These are phyloP conservation scores for Dipodomys spectabilis DNA, from an alignment of 2,113 vertebrate species.

Conservation along the genomic window DNA sequence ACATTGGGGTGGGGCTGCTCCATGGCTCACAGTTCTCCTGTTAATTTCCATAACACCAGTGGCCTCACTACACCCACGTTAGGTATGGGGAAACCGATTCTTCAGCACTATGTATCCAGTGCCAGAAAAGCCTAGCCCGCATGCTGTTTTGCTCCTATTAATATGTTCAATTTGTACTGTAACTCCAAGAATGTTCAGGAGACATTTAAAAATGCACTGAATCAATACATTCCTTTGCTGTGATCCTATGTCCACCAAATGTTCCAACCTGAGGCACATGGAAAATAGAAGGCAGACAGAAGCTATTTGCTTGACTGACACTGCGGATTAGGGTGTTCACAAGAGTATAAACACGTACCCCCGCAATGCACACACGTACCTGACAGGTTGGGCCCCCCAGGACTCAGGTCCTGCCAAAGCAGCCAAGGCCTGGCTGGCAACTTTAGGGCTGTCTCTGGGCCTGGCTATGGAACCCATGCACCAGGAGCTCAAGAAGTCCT, in stretches of 20 bases:
- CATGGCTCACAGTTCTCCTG: not conserved
- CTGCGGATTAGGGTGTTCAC: not conserved
- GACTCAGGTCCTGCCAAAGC: constrained; percentile 19
- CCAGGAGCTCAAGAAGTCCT: not conserved
- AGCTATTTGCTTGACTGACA: constrained; percentile 55
- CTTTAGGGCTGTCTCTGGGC: not conserved
- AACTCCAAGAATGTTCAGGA: constrained; percentile 59
- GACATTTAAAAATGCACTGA: constrained; percentile 46
- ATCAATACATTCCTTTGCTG: constrained; percentile 58
- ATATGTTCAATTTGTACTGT: not conserved
- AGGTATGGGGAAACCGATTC: constrained; percentile 75
- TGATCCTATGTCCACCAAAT: constrained; percentile 38
- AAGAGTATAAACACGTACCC: constrained; percentile 47
- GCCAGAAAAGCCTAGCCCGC: constrained; percentile 36
- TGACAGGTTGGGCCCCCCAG: constrained; percentile 21
- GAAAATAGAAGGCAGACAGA: constrained; percentile 61
- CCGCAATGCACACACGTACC: not conserved
- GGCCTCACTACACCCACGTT: constrained; percentile 42
- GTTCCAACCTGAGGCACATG: constrained; percentile 42
- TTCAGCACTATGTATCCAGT: constrained; percentile 48
- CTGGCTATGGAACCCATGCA: not conserved
- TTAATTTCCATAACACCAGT: not conserved
- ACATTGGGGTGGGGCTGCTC: not conserved
- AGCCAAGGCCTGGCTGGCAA: not conserved
- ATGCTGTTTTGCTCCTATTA: constrained; percentile 49